Conservation (phyloP, 2,888 invertebrate species). For the Drosophila leonis region DNA sequence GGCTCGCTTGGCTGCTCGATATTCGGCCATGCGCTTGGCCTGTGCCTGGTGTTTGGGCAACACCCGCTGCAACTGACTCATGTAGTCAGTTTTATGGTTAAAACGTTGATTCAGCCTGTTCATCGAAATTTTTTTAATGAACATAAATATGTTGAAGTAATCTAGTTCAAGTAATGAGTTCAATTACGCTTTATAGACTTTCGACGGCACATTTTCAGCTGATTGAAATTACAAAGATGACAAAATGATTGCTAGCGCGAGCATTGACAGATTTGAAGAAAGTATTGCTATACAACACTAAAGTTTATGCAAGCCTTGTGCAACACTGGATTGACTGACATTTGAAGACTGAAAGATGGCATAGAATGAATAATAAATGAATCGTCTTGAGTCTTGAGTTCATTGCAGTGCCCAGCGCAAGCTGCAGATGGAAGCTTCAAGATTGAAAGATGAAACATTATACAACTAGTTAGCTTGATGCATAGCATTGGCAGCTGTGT, state of each 20-base stretch:
- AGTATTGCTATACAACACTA: background rate
- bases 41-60: conserved; percentile 15
- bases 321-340: background rate
- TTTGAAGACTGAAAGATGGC: background rate
- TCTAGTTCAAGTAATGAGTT: too few relatives aligned
- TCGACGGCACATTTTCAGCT: background rate
- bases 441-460: too few relatives aligned
- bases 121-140: background rate
- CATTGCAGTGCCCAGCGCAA: background rate
- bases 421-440: background rate
- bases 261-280: background rate
- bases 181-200: too few relatives aligned
- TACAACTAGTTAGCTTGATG: too few relatives aligned
- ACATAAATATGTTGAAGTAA: too few relatives aligned
- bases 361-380: too few relatives aligned
- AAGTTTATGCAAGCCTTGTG: background rate
- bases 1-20: background rate
- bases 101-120: conserved; percentile 34
- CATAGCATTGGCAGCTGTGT: background rate
- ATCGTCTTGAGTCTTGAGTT: background rate
- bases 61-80: conserved; percentile 3
- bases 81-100: conserved; percentile 28
- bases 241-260: background rate
- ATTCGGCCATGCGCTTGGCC: background rate
- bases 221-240: background rate